A percentile compares a stretch with the other conserved stretches of the same genome.
Conservation (phyloP, 1,140 invertebrate genomes). For the Trialeurodes vaporariorum region DNA sequence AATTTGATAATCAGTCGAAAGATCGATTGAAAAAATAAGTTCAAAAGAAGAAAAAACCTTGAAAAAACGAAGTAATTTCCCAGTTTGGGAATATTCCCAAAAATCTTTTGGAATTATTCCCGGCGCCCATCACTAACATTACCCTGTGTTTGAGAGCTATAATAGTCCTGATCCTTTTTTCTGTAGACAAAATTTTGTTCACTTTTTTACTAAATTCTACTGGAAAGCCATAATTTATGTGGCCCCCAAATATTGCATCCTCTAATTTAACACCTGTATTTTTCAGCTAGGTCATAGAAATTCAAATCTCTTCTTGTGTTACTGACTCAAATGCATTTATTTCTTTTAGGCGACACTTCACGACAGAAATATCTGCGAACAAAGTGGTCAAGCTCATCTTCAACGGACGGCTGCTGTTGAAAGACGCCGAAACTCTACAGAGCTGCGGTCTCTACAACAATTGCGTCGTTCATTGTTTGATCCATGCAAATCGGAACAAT, state of each 20-base stretch:
- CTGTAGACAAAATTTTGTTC: too few relatives aligned
- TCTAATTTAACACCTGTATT: not conserved
- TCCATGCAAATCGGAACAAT: slow-evolving; percentile 43
- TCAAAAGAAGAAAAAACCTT: too few relatives aligned
- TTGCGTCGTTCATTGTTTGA: slow-evolving; percentile 77
- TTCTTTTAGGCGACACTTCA: slow-evolving; percentile 62
- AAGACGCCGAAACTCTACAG: slow-evolving; percentile 60
- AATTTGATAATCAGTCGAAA: too few relatives aligned
- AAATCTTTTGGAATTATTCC: too few relatives aligned
- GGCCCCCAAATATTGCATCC: not conserved
- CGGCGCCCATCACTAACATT: too few relatives aligned
- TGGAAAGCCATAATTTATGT: too few relatives aligned
- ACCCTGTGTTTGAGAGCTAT: too few relatives aligned
- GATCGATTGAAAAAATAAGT: too few relatives aligned
- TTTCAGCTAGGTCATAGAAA: slow-evolving; percentile 12
- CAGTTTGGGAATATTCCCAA: too few relatives aligned
- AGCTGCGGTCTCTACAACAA: slow-evolving; percentile 70
- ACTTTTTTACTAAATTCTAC: too few relatives aligned
- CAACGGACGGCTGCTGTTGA: slow-evolving; percentile 69
- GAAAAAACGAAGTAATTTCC: too few relatives aligned
- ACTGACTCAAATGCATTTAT: slow-evolving; percentile 15
- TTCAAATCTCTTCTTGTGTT: slow-evolving; percentile 8
- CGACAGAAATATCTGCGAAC: slow-evolving; percentile 56
- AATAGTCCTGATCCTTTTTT: too few relatives aligned
- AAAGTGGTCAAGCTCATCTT: slow-evolving; percentile 74